Percentiles rank a stretch among this genome's conserved stretches.
Conservation (phyloP, 2,113 vertebrate species). For the Daboia siamensis region DNA sequence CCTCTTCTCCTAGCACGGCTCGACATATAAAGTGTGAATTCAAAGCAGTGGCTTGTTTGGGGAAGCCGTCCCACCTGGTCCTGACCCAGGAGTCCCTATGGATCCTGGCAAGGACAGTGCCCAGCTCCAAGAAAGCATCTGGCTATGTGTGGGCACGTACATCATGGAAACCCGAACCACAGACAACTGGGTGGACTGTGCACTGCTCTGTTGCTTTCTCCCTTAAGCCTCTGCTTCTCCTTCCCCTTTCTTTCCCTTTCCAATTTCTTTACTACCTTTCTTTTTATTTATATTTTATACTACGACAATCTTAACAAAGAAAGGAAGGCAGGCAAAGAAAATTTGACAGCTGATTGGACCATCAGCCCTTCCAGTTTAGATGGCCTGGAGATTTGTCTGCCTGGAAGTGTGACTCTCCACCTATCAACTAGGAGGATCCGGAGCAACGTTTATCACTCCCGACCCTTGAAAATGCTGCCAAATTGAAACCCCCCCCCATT, state of each 20-base stretch:
- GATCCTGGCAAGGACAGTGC: too few species aligned
- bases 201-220: background rate
- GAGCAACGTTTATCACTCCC: background rate
- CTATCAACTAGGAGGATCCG: background rate
- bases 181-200: background rate
- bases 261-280: background rate
- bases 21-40: background rate
- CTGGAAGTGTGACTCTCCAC: background rate
- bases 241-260: background rate
- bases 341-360: background rate
- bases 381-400: background rate
- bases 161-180: background rate
- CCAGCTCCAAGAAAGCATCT: background rate
- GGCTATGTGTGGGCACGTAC: background rate
- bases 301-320: background rate
- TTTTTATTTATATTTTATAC: background rate
- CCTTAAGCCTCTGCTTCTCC: background rate
- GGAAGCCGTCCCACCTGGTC: background rate
- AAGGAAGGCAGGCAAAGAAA: background rate
- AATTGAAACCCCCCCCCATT: background rate
- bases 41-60: background rate
- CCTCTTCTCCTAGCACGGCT: background rate
- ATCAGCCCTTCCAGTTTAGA: background rate
- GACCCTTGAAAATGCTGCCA: background rate
- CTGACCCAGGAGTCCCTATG: background rate